phyloP scores from a whole-genome alignment of 2,888 invertebrate species.

The Drosophila hamatofila region DNA sequence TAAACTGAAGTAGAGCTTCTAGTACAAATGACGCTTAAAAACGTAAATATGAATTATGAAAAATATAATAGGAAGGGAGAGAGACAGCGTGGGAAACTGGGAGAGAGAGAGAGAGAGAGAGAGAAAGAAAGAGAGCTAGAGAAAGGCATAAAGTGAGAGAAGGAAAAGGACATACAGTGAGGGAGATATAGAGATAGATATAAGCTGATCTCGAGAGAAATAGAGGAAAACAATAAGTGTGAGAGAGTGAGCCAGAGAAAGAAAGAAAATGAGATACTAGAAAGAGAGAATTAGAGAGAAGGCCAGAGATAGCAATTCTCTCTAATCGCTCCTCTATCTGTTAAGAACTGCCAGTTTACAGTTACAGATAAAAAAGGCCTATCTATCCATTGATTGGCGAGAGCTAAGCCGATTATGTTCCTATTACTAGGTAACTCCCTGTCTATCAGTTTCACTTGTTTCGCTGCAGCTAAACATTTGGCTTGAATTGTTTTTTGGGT shows the following conservation, averaged over 20 bases:
- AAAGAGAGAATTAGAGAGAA: not conserved
- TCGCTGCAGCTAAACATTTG: slow-evolving; percentile 9
- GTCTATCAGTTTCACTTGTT: slow-evolving; percentile 14
- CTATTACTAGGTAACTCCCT: not conserved
- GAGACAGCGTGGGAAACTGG: not conserved
- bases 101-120: no score
- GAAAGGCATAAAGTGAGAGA: not conserved
- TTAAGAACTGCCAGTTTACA: not conserved
- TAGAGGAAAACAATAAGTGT: no score
- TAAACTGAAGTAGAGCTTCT: no score
- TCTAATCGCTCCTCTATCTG: not conserved
- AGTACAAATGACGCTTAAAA: no score
- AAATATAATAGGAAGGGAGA: no score
- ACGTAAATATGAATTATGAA: no score
- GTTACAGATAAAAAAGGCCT: not conserved
- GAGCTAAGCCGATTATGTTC: not conserved
- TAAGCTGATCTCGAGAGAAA: no score
- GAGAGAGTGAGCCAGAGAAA: not conserved
- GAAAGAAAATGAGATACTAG: not conserved
- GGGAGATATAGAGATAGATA: not conserved
- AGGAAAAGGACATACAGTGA: not conserved
- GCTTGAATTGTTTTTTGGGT: slow-evolving; percentile 25
- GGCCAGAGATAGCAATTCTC: not conserved
- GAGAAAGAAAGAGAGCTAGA: not conserved
- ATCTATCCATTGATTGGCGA: not conserved